Evolutionary conservation across 1,140 invertebrate species (phyloP).

Genomic region (Scaptomyza montana): DNA sequence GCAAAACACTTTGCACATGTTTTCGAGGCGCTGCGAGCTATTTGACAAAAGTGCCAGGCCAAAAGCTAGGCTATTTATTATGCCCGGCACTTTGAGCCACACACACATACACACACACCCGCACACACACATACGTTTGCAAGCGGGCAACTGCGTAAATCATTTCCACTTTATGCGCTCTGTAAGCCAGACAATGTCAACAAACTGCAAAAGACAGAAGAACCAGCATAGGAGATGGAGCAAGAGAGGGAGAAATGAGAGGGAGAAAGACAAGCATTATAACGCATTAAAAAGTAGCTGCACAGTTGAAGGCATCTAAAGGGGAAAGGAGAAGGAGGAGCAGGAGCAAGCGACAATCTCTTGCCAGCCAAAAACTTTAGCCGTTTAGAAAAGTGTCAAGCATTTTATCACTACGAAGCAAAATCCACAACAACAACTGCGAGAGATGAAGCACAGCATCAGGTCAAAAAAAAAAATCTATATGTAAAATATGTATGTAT

Average conservation of each 20-base stretch:
- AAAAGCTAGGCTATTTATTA: slow-evolving; percentile 77
- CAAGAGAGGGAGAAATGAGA: neutral
- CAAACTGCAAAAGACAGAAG: slow-evolving; percentile 65
- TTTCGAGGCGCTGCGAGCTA: slow-evolving; percentile 60
- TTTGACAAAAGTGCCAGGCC: slow-evolving; percentile 75
- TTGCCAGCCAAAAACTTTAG: slow-evolving; percentile 77
- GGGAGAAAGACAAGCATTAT: slow-evolving; percentile 54
- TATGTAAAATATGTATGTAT: no score
- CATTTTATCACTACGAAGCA: slow-evolving; percentile 72
- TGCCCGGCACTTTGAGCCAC: slow-evolving; percentile 48
- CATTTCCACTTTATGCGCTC: slow-evolving; percentile 79
- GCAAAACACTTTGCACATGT: slow-evolving; percentile 70
- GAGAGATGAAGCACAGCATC: slow-evolving; percentile 4
- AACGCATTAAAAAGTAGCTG: slow-evolving; percentile 69
- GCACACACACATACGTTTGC: slow-evolving; percentile 28
- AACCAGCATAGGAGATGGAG: slow-evolving; percentile 10
- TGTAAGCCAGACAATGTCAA: slow-evolving; percentile 79
- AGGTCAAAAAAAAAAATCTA: slow-evolving; percentile 38
- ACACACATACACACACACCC: slow-evolving; percentile 21
- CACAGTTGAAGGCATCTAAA: neutral
- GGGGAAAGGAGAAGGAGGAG: neutral
- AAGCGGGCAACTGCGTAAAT: slow-evolving; percentile 72
- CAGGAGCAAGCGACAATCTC: slow-evolving; percentile 55
- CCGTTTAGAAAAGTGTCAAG: slow-evolving; percentile 81
- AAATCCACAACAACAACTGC: slow-evolving; percentile 47